phyloP scores from a whole-genome alignment of 2,888 invertebrate genomes.

The Eristalis arbustorum region DNA sequence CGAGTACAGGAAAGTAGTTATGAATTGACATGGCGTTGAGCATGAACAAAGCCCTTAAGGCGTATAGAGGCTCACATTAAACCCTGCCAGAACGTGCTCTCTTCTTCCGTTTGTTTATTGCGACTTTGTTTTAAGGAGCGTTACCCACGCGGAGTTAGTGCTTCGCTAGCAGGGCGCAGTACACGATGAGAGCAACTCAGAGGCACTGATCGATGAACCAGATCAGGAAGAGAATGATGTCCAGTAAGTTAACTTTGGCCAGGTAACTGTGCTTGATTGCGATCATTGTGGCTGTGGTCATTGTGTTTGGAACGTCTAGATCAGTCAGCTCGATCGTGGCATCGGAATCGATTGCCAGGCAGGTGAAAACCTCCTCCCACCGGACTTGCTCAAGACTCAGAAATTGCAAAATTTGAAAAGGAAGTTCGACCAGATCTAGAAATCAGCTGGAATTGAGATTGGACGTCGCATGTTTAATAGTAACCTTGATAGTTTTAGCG shows the following conservation, averaged over 20 bases:
- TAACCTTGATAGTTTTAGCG: no score
- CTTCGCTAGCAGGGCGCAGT: conserved; percentile 12
- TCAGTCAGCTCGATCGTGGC: conserved; percentile 31
- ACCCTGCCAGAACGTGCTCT: conserved; percentile 87
- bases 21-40: conserved; percentile 86
- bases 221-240: conserved; percentile 4
- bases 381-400: not conserved
- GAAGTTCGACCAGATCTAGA: conserved; percentile 82
- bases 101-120: conserved; percentile 82
- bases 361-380: conserved; percentile 35
- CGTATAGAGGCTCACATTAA: conserved; percentile 75
- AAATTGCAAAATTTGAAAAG: conserved; percentile 82
- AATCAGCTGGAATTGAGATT: conserved; percentile 77
- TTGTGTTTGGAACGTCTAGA: conserved; percentile 17
- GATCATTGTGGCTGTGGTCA: no score
- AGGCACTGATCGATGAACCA: conserved; percentile 19
- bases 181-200: conserved; percentile 16
- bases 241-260: conserved; percentile 8
- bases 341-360: conserved; percentile 34
- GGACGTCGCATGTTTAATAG: conserved; percentile 83
- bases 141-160: not conserved
- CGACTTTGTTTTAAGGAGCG: conserved; percentile 4
- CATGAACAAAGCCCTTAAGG: conserved; percentile 79
- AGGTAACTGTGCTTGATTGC: not conserved
- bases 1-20: conserved; percentile 89